Base-by-base conservation (phyloP, 2,888 invertebrate species). In the Molorchus minor region DNA sequence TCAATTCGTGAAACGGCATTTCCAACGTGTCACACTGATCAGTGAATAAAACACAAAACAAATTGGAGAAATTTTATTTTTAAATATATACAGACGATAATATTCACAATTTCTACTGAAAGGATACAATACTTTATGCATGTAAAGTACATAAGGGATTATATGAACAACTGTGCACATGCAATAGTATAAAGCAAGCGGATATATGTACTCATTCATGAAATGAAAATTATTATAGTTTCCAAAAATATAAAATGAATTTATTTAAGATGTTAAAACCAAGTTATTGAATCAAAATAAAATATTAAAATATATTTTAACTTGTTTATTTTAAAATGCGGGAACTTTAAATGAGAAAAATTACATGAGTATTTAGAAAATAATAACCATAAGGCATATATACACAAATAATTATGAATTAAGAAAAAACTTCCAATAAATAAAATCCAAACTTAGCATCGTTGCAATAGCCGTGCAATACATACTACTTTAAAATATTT, bases 151-250 rank as follows among this genome's bases (percentile, higher is more conserved):
- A 67, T 71, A 68, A 68, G 58, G 61, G 52, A 80, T 82, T 78
- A 83, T 83, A 76, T 86, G 85, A 87, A 87, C 74, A 68, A 64
- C 68, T 71, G 71, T 73, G 73, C 72, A 71, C 71, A 71, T 72
- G 69, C 71, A 69, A 56, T 64, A 47, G 36, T 40, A 61, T 25
- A 57, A 71, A 71, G 70, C 70, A 73, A 71, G 70, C 66, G 56
- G 49, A 46, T 33, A 45, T 30, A 36, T 25, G n/a, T n/a, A n/a
- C n/a, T n/a, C n/a, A n/a, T n/a, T n/a, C n/a, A n/a, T 25, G 40
- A 40, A 47, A 43, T 29, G 41, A 46, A 38, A 35, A 40, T 46
- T 10, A 29, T 15, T 15, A 35, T 19, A 35, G 41, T 45, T 38
- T 17, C 19, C 30, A 38, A 40, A 57, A 43, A 51, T 40, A 36